Evolutionary conservation across 2,888 invertebrate genomes (phyloP).

Genomic region (Drosophila ezoana): DNA sequence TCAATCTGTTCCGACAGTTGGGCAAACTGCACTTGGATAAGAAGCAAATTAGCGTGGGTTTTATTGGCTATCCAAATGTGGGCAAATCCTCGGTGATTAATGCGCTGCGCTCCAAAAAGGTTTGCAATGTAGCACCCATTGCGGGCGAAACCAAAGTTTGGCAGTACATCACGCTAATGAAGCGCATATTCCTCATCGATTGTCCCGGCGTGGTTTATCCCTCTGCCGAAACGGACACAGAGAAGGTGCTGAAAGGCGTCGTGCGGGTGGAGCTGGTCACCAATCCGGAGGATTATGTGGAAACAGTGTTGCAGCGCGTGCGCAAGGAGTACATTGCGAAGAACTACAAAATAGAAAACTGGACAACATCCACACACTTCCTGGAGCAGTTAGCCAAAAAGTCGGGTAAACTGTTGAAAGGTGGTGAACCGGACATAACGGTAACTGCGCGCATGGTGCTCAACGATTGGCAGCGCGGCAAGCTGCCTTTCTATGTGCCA

Average conservation of each 20-base stretch:
- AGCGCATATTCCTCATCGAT: constrained; percentile 97
- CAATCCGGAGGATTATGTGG: constrained; percentile 97
- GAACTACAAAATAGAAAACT: constrained; percentile 94
- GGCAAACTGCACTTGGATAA: constrained; percentile 97
- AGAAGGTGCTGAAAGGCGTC: constrained; percentile 98
- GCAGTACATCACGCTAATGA: constrained; percentile 99
- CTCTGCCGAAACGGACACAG: constrained; percentile 96
- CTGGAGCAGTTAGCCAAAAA: constrained; percentile 94
- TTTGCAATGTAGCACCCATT: constrained; percentile 99
- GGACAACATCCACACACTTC: constrained; percentile 94
- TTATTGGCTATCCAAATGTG: constrained; percentile 99
- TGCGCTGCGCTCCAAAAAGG: constrained; percentile 97
- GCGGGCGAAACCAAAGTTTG: constrained; percentile 99
- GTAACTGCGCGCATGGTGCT: constrained; percentile 97
- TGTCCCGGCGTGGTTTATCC: constrained; percentile 99
- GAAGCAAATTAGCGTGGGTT: constrained; percentile 99
- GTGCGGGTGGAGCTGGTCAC: constrained; percentile 97
- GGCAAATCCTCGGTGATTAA: constrained; percentile 99
- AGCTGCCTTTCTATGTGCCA: constrained; percentile 96
- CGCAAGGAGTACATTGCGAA: constrained; percentile 94
- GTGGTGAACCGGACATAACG: constrained; percentile 97
- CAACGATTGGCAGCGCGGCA: constrained; percentile 99
- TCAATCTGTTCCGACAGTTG: constrained; percentile 97
- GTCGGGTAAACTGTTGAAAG: constrained; percentile 95
- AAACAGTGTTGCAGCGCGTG: constrained; percentile 93